A percentile compares a stretch with the other conserved stretches of the same genome.
phyloP scores from a whole-genome alignment of 2,113 vertebrate genomes.

The Oryzias woworae region DNA sequence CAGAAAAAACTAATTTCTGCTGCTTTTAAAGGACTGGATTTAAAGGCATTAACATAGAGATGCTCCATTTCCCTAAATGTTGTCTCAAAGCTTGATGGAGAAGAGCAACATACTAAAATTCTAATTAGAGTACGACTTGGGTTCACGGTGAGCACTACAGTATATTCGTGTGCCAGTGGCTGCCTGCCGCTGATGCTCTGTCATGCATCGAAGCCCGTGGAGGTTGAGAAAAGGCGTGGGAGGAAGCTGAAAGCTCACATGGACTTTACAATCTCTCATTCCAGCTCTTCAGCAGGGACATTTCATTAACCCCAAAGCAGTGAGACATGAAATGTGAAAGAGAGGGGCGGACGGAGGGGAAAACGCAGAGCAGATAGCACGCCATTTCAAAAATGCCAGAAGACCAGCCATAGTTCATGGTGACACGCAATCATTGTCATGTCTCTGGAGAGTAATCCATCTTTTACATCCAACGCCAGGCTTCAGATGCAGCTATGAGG shows the following conservation, averaged over 20 bases:
- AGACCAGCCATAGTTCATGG: conserved; percentile 35
- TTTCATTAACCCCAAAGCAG: conserved; percentile 66
- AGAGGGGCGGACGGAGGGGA: conserved; percentile 29
- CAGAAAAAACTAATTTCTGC: no score
- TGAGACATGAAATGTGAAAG: conserved; percentile 43
- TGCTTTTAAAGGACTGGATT: no score
- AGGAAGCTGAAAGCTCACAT: conserved; percentile 22
- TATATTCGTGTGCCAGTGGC: neutral
- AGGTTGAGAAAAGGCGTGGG: conserved; percentile 29
- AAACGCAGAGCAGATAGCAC: conserved; percentile 3
- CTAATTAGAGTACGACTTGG: conserved; percentile 13
- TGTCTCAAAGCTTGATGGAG: no score
- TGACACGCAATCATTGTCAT: conserved; percentile 46
- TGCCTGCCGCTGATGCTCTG: conserved; percentile 7
- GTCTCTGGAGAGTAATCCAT: conserved; percentile 25
- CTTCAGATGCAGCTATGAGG: conserved; percentile 12
- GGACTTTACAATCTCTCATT: conserved; percentile 46
- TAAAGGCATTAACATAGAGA: no score
- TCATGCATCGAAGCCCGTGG: conserved; percentile 3
- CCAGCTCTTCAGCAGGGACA: conserved; percentile 35
- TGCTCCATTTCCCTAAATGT: no score
- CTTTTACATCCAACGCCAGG: conserved; percentile 38
- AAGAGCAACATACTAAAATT: conserved; percentile 5
- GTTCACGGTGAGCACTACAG: conserved; percentile 11
- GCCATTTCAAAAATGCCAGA: conserved; percentile 52